A percentile compares a stretch with the other conserved stretches of the same genome.
These are phyloP conservation scores for Ictidomys tridecemlineatus DNA, from an alignment of 2,113 vertebrate species.

Conservation along the genomic window DNA sequence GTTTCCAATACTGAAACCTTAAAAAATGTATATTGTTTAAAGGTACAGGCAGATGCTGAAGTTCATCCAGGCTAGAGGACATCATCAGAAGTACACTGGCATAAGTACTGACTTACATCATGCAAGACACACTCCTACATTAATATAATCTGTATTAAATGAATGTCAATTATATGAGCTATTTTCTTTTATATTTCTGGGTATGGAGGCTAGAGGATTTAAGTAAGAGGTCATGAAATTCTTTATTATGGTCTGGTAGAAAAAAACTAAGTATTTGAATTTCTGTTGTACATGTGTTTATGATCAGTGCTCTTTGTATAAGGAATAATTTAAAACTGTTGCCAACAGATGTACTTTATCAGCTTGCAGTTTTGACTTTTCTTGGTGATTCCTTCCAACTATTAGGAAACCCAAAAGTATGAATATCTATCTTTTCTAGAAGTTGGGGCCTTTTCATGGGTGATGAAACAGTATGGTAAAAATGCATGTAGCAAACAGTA, in stretches of 20 bases:
- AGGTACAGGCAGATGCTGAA: not conserved
- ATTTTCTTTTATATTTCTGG: conserved; percentile 25
- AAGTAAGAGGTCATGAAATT: conserved; percentile 22
- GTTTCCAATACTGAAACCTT: conserved; percentile 19
- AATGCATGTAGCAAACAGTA: not conserved
- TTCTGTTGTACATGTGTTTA: conserved; percentile 20
- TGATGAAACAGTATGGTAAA: not conserved
- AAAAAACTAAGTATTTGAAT: not conserved
- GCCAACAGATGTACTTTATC: conserved; percentile 15
- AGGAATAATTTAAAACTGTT: conserved; percentile 37
- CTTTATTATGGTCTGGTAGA: not conserved
- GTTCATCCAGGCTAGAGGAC: not conserved
- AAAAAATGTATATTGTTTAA: not conserved
- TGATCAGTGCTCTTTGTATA: not conserved
- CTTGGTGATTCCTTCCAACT: not conserved
- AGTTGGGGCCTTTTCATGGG: not conserved
- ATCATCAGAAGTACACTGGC: not conserved
- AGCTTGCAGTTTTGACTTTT: conserved; percentile 54
- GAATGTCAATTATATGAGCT: not conserved
- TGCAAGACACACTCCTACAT: not conserved
- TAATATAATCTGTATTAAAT: not conserved
- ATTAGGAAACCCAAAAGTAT: not conserved
- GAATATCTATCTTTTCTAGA: not conserved
- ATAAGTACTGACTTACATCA: not conserved
- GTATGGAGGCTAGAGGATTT: not conserved